These are phyloP conservation scores for Apoderus coryli DNA, from an alignment of 2,888 invertebrate genomes.

Conservation along the genomic window DNA sequence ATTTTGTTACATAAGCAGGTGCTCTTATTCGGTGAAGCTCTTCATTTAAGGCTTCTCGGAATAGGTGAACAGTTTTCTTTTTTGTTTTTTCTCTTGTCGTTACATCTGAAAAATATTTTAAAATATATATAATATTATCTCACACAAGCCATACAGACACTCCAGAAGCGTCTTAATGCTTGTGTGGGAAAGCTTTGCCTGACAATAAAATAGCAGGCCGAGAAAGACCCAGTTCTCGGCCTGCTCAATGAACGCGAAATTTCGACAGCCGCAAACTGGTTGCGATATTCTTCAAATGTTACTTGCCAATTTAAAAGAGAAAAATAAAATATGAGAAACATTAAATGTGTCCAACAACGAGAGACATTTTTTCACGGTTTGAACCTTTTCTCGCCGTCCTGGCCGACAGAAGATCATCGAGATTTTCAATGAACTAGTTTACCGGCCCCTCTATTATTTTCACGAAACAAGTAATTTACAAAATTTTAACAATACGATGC, in stretches of 20 bases:
- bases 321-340: conserved; percentile 1
- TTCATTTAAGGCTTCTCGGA: conserved; percentile 1
- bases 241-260: conserved; percentile 1
- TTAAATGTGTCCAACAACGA: conserved; percentile 1
- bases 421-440: conserved; percentile 3
- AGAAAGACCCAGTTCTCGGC: conserved; percentile 2
- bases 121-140: conserved; percentile 3
- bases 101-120: conserved; percentile 2
- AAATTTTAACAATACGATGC: no score
- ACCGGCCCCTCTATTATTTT: conserved; percentile 4
- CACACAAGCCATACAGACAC: neutral
- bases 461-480: no score
- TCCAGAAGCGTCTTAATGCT: conserved; percentile 2
- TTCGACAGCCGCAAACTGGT: conserved; percentile 3
- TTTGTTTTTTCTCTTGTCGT: conserved; percentile 2
- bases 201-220: conserved; percentile 3
- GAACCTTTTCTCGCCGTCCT: conserved; percentile 1
- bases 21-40: conserved; percentile 1
- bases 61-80: conserved; percentile 3
- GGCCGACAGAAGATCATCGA: no score
- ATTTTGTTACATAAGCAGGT: no score
- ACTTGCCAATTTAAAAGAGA: conserved; percentile 3
- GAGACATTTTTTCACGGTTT: conserved; percentile 2
- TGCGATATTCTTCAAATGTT: conserved; percentile 3
- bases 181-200: conserved; percentile 1